phyloP scores from a whole-genome alignment of 2,888 invertebrate species.

The Aspidiotus destructor region DNA sequence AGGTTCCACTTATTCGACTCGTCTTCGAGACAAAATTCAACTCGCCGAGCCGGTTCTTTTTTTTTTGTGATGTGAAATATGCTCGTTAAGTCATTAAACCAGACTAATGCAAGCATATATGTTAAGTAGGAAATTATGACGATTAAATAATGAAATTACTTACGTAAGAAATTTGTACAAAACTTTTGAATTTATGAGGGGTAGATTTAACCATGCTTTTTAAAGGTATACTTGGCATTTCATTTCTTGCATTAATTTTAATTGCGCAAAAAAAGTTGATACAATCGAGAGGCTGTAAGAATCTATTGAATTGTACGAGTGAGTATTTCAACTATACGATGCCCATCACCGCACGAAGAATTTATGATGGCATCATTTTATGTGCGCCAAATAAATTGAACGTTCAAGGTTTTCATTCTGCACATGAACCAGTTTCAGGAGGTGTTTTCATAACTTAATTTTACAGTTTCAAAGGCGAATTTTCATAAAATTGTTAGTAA shows the following conservation, averaged over 20 bases:
- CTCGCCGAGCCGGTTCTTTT: conserved; percentile 1
- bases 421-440: too few relatives aligned
- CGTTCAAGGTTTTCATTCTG: too few relatives aligned
- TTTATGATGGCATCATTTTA: too few relatives aligned
- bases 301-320: neutral
- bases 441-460: too few relatives aligned
- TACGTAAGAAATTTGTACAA: neutral
- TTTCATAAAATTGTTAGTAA: too few relatives aligned
- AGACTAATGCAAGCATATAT: neutral
- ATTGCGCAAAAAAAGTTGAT: neutral
- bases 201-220: neutral
- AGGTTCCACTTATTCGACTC: neutral
- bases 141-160: neutral
- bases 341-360: too few relatives aligned
- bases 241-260: neutral
- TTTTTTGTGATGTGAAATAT: neutral
- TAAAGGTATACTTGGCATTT: neutral
- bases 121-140: neutral
- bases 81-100: neutral
- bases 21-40: neutral
- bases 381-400: too few relatives aligned
- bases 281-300: neutral
- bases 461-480: too few relatives aligned
- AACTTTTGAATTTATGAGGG: conserved; percentile 2
- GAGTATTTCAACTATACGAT: too few relatives aligned